phyloP scores from a whole-genome alignment of 1,140 invertebrate genomes.

The Mercenaria mercenaria region DNA sequence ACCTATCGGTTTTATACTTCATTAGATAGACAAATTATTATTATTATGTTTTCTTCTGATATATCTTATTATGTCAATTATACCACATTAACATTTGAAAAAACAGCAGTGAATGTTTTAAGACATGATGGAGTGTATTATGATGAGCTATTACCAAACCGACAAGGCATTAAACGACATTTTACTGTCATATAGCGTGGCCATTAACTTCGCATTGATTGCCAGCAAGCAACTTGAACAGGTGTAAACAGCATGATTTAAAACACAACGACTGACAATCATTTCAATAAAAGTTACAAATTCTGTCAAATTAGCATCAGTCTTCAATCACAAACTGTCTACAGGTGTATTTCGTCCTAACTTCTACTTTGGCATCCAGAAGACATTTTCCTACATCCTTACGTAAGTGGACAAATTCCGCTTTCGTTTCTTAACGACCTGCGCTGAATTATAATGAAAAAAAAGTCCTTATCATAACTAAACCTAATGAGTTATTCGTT shows the following conservation, averaged over 20 bases:
- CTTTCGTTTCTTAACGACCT: too few species aligned
- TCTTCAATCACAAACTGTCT: background rate
- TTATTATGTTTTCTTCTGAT: constrained; percentile 1
- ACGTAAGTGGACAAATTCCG: too few species aligned
- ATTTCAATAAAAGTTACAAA: constrained; percentile 49
- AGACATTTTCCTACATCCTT: too few species aligned
- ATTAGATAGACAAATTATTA: background rate
- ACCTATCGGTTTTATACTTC: too few species aligned
- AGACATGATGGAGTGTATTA: background rate
- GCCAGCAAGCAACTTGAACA: constrained; percentile 44
- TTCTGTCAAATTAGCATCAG: constrained; percentile 63
- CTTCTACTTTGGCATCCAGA: too few species aligned
- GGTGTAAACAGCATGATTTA: constrained; percentile 42
- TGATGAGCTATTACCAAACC: constrained; percentile 6
- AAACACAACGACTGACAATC: constrained; percentile 39
- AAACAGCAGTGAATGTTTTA: background rate
- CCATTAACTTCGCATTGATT: constrained; percentile 34
- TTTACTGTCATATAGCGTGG: constrained; percentile 2
- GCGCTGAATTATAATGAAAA: too few species aligned
- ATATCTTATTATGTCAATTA: constrained; percentile 30
- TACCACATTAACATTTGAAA: constrained; percentile 14
- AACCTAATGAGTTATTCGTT: too few species aligned
- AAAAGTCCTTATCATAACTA: too few species aligned
- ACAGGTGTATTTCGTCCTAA: constrained; percentile 30
- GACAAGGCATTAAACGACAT: constrained; percentile 20